A percentile compares a stretch with the other conserved stretches of the same genome.
Evolutionary conservation across 2,888 invertebrate genomes (phyloP).

Genomic region (Atherix ibis): DNA sequence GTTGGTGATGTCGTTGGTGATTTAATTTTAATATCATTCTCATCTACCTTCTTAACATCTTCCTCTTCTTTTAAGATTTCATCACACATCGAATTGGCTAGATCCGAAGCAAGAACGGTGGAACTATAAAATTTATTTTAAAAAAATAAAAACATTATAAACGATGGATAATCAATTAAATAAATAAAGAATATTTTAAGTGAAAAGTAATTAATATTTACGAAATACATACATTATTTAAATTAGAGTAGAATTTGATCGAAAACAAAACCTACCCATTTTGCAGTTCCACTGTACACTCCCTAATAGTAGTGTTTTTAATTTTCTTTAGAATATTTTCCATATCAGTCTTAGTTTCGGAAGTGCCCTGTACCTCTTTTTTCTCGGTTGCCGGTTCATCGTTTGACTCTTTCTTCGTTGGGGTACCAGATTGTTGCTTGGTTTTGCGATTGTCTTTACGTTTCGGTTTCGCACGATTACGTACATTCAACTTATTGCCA

Average conservation of each 20-base stretch:
- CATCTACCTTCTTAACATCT: constrained; percentile 6
- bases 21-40: not conserved
- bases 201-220: not conserved
- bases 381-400: too few species aligned
- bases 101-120: constrained; percentile 14
- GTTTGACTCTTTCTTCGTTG: constrained; percentile 6
- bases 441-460: constrained; percentile 9
- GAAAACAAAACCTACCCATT: constrained; percentile 14
- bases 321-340: constrained; percentile 10
- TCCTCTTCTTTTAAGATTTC: constrained; percentile 13
- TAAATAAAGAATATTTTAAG: too few species aligned
- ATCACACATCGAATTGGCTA: constrained; percentile 16
- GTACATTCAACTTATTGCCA: constrained; percentile 13
- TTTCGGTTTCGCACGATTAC: constrained; percentile 13
- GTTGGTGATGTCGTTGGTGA: too few species aligned
- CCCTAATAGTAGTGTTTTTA: constrained; percentile 8
- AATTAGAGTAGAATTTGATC: not conserved
- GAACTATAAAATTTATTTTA: too few species aligned
- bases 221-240: not conserved
- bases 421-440: constrained; percentile 3
- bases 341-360: constrained; percentile 13
- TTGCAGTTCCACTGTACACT: constrained; percentile 13
- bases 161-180: too few species aligned
- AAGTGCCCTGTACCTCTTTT: too few species aligned
- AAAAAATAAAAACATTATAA: too few species aligned